Percentiles rank a stretch among this genome's conserved stretches.
Evolutionary conservation across 2,113 vertebrate genomes (phyloP).

Genomic region (Labrus mixtus): DNA sequence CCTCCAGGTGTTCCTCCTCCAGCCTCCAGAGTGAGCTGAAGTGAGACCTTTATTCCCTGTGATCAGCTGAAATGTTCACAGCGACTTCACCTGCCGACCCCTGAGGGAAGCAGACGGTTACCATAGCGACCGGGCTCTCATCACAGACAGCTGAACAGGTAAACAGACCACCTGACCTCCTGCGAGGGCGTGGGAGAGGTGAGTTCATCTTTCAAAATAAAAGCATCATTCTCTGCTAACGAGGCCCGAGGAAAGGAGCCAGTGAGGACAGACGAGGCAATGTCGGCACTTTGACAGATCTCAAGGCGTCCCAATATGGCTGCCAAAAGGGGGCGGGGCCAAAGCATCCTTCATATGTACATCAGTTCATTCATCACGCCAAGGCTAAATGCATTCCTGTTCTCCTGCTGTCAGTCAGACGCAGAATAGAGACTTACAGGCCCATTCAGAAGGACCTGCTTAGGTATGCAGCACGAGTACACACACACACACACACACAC

Average conservation of each 20-base stretch:
- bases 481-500: slow-evolving; percentile 16
- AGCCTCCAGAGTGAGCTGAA: too few relatives aligned
- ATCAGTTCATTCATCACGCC: slow-evolving; percentile 46
- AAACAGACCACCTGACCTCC: slow-evolving; percentile 12
- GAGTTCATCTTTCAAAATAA: neutral
- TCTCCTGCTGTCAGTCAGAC: slow-evolving; percentile 57
- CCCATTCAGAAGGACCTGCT: slow-evolving; percentile 53
- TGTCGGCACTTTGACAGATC: neutral
- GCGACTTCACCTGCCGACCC: too few relatives aligned
- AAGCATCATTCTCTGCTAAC: too few relatives aligned
- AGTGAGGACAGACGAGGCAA: neutral
- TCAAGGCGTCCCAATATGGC: slow-evolving; percentile 28
- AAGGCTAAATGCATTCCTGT: slow-evolving; percentile 54
- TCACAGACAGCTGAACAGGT: slow-evolving; percentile 18
- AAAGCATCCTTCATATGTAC: slow-evolving; percentile 45
- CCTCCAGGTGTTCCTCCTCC: too few relatives aligned
- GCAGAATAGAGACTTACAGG: slow-evolving; percentile 52
- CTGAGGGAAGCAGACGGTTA: too few relatives aligned
- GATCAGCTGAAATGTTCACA: too few relatives aligned
- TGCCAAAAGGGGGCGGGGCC: slow-evolving; percentile 48
- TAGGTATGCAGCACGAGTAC: slow-evolving; percentile 56
- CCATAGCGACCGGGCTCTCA: too few relatives aligned
- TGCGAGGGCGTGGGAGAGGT: slow-evolving; percentile 9
- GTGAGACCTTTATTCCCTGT: too few relatives aligned
- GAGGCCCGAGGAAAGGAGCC: neutral